Evolutionary conservation across 2,113 vertebrate species (phyloP).

Genomic region (Clarias macrocephalus): DNA sequence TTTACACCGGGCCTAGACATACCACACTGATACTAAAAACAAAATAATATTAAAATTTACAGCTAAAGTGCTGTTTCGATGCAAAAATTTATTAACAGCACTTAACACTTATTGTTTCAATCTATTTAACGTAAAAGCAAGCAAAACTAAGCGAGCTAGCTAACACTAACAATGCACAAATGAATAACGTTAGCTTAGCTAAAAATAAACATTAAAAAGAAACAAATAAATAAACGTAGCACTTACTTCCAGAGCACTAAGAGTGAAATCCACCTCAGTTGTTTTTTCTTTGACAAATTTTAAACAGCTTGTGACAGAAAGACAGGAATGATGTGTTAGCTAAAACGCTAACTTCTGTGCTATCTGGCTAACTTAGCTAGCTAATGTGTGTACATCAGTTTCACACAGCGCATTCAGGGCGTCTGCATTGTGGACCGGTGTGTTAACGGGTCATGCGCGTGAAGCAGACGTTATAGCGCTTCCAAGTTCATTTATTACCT

Average conservation of each 20-base stretch:
- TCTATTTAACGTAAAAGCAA: background rate
- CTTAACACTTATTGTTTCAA: background rate
- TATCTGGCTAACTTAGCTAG: background rate
- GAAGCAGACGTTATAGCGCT: background rate
- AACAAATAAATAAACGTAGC: background rate
- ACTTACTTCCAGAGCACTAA: background rate
- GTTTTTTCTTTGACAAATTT: background rate
- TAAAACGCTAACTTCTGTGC: constrained; percentile 26
- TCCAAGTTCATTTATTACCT: background rate
- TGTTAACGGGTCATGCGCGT: too few species aligned
- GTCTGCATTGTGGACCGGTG: background rate
- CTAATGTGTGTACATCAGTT: background rate
- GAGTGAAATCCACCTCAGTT: too few species aligned
- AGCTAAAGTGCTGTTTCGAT: background rate
- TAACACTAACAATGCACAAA: background rate
- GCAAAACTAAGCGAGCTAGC: background rate
- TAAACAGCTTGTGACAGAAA: background rate
- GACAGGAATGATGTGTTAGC: background rate
- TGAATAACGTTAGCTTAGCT: background rate
- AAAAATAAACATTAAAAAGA: background rate
- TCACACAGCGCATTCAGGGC: background rate
- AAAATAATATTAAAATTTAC: too few species aligned
- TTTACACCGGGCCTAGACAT: background rate
- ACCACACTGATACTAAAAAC: background rate
- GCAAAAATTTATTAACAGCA: background rate